Evolutionary conservation across 2,888 invertebrate genomes (phyloP).

Genomic region (Hedya salicella): DNA sequence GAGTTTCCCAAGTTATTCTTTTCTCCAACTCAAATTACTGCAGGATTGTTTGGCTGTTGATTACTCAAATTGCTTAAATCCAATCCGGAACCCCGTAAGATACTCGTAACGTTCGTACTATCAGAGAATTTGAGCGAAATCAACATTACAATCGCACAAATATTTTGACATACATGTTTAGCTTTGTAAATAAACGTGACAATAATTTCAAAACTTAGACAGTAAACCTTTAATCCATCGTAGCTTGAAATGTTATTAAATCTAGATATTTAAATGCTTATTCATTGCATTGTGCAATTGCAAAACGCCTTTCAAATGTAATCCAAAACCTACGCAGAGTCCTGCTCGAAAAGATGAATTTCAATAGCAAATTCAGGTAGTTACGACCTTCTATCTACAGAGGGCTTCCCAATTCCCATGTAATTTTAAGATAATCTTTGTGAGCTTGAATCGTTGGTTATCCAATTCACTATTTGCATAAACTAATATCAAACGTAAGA

Average conservation of each 20-base stretch:
- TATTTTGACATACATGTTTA: neutral
- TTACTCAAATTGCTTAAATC: no score
- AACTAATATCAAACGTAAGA: neutral
- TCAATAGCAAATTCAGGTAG: neutral
- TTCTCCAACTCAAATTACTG: no score
- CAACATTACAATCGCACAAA: neutral
- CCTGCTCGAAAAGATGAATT: neutral
- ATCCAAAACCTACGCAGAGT: constrained; percentile 16
- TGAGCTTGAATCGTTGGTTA: neutral
- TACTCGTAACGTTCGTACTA: neutral
- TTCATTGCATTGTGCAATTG: constrained; percentile 10
- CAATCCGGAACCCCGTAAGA: no score
- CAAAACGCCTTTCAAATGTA: constrained; percentile 11
- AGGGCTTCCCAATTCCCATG: neutral
- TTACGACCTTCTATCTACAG: neutral
- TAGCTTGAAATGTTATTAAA: constrained; percentile 21
- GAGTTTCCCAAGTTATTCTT: no score
- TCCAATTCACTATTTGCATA: constrained; percentile 14
- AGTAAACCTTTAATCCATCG: constrained; percentile 5
- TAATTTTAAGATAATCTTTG: constrained; percentile 4
- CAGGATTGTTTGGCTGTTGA: no score
- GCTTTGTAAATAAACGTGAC: neutral
- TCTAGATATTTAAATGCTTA: constrained; percentile 16
- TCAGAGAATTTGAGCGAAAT: no score
- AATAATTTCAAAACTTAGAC: constrained; percentile 9